Base-by-base conservation (phyloP, 1,140 invertebrate species). In the Portunus trituberculatus region DNA sequence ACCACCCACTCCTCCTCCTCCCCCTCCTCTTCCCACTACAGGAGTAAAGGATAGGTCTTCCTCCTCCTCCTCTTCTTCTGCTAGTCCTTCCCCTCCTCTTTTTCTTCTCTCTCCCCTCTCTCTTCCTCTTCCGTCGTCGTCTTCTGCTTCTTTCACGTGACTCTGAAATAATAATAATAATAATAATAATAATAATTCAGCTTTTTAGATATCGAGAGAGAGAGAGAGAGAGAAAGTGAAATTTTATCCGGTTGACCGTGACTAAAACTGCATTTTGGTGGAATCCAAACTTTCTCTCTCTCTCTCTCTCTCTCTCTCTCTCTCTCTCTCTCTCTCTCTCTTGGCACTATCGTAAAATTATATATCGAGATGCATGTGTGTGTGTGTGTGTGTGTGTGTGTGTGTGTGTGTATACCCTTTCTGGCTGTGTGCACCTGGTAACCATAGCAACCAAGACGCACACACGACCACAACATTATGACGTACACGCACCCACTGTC, bases 311-410 rank as follows among this genome's bases (percentile, higher is more conserved):
- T 87, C 83, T 84, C 83, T 84, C 83, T 84, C 83, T 84, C 83
- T 84, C 83, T 84, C 83, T 84, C 83, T 84, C 83, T 84, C 83
- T 84, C 83, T 84, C 83, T 84, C 83, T 84, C 83, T 84, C 83
- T 84, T 7, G 1, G 10, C 14, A 20, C 29, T 3, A 31, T 32
- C 89, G 12, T 91, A 28, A 46, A 48, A 6, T 91, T 59, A 12
- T 4, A 45, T 14, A 20, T 20, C 12, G 88, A 7, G 46, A 48
- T 91, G 45, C 46, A 45, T 91, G 89, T 52, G 89, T 91, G 89
- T 52, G 89, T 91, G 89, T 52, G 89, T 91, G 89, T 52, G 89
- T 91, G 89, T 45, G 86, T 45, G 86, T 45, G 86, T 16, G 86
- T 45, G 86, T 45, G 86, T 45, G 86, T 45, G 67, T 76, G 67